Evolutionary conservation across 2,888 invertebrate species (phyloP).

Genomic region (Dermolepida albohirtum): DNA sequence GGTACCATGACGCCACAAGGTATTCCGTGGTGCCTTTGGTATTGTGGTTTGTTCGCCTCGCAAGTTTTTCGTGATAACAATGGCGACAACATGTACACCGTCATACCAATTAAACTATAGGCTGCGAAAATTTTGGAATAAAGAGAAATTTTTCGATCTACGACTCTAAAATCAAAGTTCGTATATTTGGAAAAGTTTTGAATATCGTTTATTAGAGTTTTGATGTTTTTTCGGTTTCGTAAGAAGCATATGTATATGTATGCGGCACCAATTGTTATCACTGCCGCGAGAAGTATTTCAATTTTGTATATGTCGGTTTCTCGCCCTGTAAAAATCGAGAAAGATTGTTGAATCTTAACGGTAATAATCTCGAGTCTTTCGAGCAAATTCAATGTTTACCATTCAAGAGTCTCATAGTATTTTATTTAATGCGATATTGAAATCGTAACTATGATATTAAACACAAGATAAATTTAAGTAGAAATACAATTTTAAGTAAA

Average conservation of each 20-base stretch:
- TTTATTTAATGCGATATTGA: too few relatives aligned
- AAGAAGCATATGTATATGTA: conserved; percentile 53
- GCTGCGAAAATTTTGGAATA: conserved; percentile 51
- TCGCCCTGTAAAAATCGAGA: too few relatives aligned
- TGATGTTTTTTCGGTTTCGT: conserved; percentile 47
- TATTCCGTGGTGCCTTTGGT: conserved; percentile 49
- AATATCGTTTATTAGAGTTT: conserved; percentile 37
- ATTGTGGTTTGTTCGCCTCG: conserved; percentile 36
- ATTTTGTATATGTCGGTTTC: too few relatives aligned
- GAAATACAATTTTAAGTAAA: too few relatives aligned
- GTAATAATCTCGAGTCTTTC: too few relatives aligned
- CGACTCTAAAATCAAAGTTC: conserved; percentile 43
- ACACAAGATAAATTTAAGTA: too few relatives aligned
- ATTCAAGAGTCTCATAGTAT: too few relatives aligned
- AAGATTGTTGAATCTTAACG: too few relatives aligned
- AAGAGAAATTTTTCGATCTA: conserved; percentile 49
- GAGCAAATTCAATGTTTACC: too few relatives aligned
- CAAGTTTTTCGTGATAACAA: conserved; percentile 48
- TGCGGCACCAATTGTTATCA: too few relatives aligned
- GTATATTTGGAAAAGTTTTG: conserved; percentile 39
- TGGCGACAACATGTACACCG: conserved; percentile 52
- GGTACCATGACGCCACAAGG: conserved; percentile 52
- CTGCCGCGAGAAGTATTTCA: too few relatives aligned
- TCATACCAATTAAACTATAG: conserved; percentile 51
- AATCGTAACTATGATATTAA: too few relatives aligned